phyloP scores from a whole-genome alignment of 2,113 vertebrate genomes.

The Varanus salvator region DNA sequence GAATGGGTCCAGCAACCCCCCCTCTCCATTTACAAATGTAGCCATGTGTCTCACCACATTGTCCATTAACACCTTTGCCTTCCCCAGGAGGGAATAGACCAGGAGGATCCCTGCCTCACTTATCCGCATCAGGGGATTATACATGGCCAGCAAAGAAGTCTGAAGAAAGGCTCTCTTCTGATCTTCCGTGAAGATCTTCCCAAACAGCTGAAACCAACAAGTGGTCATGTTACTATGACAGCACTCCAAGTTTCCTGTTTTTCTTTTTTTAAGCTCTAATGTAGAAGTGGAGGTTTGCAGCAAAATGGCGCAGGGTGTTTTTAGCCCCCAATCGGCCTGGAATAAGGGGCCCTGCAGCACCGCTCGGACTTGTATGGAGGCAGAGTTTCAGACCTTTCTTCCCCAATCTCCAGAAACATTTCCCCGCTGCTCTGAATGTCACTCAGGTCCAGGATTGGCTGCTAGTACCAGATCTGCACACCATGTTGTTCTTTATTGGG shows the following conservation, averaged over 20 bases:
- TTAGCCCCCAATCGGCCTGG: background rate
- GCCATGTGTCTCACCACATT: conserved; percentile 9
- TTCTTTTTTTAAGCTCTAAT: background rate
- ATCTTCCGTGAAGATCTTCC: conserved; percentile 28
- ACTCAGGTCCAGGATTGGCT: background rate
- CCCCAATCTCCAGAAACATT: background rate
- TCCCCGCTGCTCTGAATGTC: background rate
- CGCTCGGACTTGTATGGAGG: background rate
- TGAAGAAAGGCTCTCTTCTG: conserved; percentile 23
- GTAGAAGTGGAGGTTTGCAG: background rate
- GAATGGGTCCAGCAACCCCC: background rate
- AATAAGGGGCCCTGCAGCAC: background rate
- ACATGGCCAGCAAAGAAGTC: background rate
- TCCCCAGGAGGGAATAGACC: conserved; percentile 20
- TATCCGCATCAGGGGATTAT: conserved; percentile 1
- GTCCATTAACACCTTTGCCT: conserved; percentile 2
- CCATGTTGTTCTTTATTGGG: background rate
- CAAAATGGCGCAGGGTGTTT: background rate
- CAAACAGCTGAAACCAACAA: conserved; percentile 1
- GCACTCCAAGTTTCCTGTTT: no score
- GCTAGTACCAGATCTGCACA: background rate
- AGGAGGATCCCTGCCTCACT: conserved; percentile 27
- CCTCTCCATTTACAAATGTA: background rate
- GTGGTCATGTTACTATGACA: background rate
- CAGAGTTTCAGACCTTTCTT: background rate